Conservation (phyloP, 2,113 vertebrate species). For the Coregonus clupeaformis region DNA sequence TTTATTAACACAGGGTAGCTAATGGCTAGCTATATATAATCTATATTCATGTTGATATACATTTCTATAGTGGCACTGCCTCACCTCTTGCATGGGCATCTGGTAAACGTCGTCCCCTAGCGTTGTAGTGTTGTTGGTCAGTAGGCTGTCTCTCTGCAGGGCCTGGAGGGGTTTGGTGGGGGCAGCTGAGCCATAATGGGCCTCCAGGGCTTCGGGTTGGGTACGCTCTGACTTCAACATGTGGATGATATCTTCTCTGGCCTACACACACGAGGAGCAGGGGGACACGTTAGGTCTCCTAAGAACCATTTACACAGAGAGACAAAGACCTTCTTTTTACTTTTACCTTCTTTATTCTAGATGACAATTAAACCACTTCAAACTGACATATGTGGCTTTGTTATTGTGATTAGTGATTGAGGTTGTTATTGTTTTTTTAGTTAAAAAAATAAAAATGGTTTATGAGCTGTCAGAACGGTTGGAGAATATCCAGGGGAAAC, state of each 20-base stretch:
- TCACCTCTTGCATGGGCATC: conserved; percentile 92
- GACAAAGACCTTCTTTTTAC: no score
- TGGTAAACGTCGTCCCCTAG: conserved; percentile 87
- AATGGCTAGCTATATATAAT: background rate
- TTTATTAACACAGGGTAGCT: background rate
- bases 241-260: conserved; percentile 92
- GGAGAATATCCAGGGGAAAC: background rate
- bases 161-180: conserved; percentile 84
- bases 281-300: no score
- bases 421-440: no score
- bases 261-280: conserved; percentile 69
- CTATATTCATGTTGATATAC: background rate
- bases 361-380: no score
- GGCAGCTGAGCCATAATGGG: conserved; percentile 85
- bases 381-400: background rate
- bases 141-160: conserved; percentile 85
- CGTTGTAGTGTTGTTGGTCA: conserved; percentile 66
- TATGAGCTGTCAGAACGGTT: background rate
- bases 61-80: background rate
- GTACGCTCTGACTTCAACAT: conserved; percentile 87
- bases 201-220: conserved; percentile 84
- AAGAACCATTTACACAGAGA: no score
- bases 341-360: no score
- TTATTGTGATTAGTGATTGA: background rate
- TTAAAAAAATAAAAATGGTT: no score